These are phyloP conservation scores for Caenorhabditis brenneri DNA, from an alignment of 1,140 invertebrate genomes.

Conservation along the genomic window DNA sequence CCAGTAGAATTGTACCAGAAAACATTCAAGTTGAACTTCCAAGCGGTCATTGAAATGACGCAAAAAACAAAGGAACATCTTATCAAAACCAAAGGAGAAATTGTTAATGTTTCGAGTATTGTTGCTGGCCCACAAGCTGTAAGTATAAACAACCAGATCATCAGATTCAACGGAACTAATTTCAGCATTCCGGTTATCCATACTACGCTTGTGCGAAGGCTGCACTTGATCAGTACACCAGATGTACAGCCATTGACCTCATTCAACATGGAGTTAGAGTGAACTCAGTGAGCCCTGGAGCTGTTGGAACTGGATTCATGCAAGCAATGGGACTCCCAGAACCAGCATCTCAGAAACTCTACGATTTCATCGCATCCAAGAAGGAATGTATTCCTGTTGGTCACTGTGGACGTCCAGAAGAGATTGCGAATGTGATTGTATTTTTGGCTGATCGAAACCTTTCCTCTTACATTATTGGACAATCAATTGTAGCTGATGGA, in stretches of 20 bases:
- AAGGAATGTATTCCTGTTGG: slow-evolving; percentile 27
- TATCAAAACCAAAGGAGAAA: slow-evolving; percentile 59
- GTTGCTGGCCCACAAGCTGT: slow-evolving; percentile 2
- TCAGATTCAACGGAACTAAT: neutral
- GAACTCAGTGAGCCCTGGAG: slow-evolving; percentile 47
- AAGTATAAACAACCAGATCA: neutral
- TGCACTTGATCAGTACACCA: slow-evolving; percentile 76
- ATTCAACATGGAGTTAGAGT: slow-evolving; percentile 75
- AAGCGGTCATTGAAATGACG: slow-evolving; percentile 53
- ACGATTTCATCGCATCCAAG: neutral
- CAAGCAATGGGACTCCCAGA: neutral
- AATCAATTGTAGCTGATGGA: slow-evolving; percentile 18
- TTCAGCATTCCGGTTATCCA: slow-evolving; percentile 76
- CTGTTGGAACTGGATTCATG: slow-evolving; percentile 12
- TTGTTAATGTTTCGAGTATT: slow-evolving; percentile 59
- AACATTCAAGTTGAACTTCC: slow-evolving; percentile 59
- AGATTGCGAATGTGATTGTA: slow-evolving; percentile 46
- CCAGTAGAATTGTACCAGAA: slow-evolving; percentile 53
- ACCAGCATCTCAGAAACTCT: neutral
- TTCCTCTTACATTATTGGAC: slow-evolving; percentile 40
- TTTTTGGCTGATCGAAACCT: slow-evolving; percentile 44
- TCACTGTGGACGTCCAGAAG: neutral
- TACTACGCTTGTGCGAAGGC: slow-evolving; percentile 79
- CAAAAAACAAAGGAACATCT: slow-evolving; percentile 53
- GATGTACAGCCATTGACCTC: slow-evolving; percentile 84